Base-by-base conservation (phyloP, 1,140 invertebrate genomes). In the Cydia strobilella region DNA sequence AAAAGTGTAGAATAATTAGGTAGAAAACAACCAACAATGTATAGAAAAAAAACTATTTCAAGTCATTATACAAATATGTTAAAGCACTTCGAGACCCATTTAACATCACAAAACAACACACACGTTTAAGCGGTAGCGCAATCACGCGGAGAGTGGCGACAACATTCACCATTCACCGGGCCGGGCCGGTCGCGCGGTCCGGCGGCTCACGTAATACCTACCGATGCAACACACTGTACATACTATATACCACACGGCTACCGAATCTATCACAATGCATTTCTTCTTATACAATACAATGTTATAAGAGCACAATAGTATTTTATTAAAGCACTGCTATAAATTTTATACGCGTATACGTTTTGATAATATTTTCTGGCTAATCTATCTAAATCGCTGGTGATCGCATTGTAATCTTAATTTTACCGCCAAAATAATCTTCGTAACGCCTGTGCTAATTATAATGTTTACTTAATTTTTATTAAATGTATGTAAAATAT, bases 151-250 rank as follows among this genome's bases (percentile, higher is more conserved):
- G 54, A 59, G 54, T 59, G 54, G 15, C 48, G 48, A 12, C 54
- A 12, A 20, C 54, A 59, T 59, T 59, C 54, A 10, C 54, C 54
- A 59, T 59, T 59, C 54, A 10, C 54, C 20, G 54, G 54, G 5
- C 54, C 18, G 18, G 54, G 5, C 54, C 18, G 18, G 54, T 23
- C 54, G 13, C 10, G 42, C 42, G 12, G 42, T 3, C 12, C 5
- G 51, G 15, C 18, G 54, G 54, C 54, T 59, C 54, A 59, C 54
- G 54, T 59, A 59, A 59, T 23, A 59, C 54, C 15, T 23, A 59
- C 54, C 15, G 10, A 4, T 59, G 54, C 20, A 59, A 59, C 10
- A 23, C 54, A 18, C 18, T 59, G 23, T 20, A 59, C 10, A 23
- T 20, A 18, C 18, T 59, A 59, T 20, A 59, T 59, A 59, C 15